These are phyloP conservation scores for Hemibagrus wyckioides DNA, from an alignment of 2,113 vertebrate genomes.

Conservation along the genomic window DNA sequence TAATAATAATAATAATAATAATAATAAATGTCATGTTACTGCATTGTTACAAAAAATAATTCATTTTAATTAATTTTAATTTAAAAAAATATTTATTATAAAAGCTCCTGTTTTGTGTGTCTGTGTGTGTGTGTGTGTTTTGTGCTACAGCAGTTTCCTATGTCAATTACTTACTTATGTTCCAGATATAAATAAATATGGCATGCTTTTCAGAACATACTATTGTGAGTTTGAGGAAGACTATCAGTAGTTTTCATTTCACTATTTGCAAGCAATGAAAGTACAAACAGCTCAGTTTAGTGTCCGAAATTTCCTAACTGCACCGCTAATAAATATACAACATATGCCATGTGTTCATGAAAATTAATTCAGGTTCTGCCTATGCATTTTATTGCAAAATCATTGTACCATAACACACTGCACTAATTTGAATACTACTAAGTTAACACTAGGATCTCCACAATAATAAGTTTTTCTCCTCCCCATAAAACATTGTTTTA, in stretches of 20 bases:
- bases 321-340: neutral
- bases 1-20: neutral
- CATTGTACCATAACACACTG: neutral
- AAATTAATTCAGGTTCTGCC: neutral
- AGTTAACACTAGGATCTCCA: neutral
- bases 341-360: neutral
- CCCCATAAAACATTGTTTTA: neutral
- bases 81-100: no score
- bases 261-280: neutral
- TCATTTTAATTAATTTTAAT: no score
- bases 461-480: neutral
- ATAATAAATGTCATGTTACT: no score
- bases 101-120: neutral
- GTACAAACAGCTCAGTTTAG: neutral
- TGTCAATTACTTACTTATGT: neutral
- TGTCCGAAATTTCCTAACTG: neutral
- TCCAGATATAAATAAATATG: neutral
- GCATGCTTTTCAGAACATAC: neutral
- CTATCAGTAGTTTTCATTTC: neutral
- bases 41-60: neutral
- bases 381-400: neutral
- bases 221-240: neutral
- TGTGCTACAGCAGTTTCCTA: neutral
- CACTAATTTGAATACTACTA: neutral
- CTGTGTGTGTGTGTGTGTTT: neutral